Percentiles rank a stretch among this genome's conserved stretches.
These are phyloP conservation scores for Labeo rohita DNA, from an alignment of 2,113 vertebrate species.

Conservation along the genomic window DNA sequence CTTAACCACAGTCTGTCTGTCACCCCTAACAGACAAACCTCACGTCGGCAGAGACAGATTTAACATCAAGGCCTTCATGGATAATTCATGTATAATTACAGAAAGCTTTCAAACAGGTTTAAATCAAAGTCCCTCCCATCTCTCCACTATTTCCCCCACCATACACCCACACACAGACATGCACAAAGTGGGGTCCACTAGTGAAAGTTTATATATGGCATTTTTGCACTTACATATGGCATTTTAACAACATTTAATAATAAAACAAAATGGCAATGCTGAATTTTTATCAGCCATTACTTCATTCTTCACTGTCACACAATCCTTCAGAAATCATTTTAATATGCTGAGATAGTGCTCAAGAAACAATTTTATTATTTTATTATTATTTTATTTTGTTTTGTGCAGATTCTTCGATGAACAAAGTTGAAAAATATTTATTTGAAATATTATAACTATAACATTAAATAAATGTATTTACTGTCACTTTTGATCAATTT, in stretches of 20 bases:
- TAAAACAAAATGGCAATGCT: not conserved
- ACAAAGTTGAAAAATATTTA: not conserved
- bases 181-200: conserved; percentile 47
- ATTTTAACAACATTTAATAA: too few species aligned
- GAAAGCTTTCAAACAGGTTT: conserved; percentile 92
- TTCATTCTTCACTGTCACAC: not conserved
- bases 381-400: too few species aligned
- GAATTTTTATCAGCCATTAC: not conserved
- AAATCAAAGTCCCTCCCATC: conserved; percentile 84
- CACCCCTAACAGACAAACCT: conserved; percentile 50
- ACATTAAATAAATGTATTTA: not conserved
- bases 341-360: too few species aligned
- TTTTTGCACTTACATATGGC: not conserved
- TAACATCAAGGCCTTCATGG: conserved; percentile 79
- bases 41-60: conserved; percentile 60
- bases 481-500: not conserved
- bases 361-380: not conserved
- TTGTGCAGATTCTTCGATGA: not conserved
- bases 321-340: not conserved
- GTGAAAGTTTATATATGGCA: not conserved
- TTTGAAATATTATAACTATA: not conserved
- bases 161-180: conserved; percentile 48
- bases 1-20: conserved; percentile 48
- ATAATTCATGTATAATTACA: conserved; percentile 97
- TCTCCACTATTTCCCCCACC: conserved; percentile 33